phyloP scores from a whole-genome alignment of 2,888 invertebrate species.

The Polyommatus iphigenia region DNA sequence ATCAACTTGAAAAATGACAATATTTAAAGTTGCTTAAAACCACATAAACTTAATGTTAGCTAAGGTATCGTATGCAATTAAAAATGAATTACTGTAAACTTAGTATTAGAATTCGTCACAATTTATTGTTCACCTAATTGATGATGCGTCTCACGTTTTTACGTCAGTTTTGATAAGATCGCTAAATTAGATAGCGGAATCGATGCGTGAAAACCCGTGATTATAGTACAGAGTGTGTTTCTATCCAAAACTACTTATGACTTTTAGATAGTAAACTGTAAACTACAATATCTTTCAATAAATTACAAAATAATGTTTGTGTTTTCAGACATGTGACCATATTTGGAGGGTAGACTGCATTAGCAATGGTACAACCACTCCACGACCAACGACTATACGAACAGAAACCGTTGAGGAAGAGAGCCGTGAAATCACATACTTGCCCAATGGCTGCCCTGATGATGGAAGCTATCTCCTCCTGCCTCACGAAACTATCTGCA shows the following conservation, averaged over 20 bases:
- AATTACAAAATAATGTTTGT: background rate
- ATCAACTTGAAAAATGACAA: too few relatives aligned
- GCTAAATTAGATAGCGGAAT: background rate
- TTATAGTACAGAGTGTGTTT: background rate
- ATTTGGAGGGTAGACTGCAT: background rate
- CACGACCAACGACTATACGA: background rate
- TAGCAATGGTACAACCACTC: slow-evolving; percentile 23
- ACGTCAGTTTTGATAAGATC: too few relatives aligned
- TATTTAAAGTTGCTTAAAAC: too few relatives aligned
- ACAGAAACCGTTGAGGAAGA: background rate
- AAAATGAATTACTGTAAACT: background rate
- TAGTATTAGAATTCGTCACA: background rate
- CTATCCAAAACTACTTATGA: background rate
- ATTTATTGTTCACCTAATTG: too few relatives aligned
- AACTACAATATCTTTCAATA: background rate
- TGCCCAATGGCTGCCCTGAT: slow-evolving; percentile 49
- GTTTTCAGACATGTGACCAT: background rate
- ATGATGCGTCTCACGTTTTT: too few relatives aligned
- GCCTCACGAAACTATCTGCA: slow-evolving; percentile 51
- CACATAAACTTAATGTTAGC: too few relatives aligned
- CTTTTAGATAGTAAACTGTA: background rate
- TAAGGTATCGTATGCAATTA: too few relatives aligned
- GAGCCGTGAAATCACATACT: slow-evolving; percentile 10
- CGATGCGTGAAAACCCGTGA: too few relatives aligned
- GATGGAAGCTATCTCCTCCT: slow-evolving; percentile 46